Conservation (phyloP, 2,888 invertebrate species). For the Synanthedon tipuliformis region DNA sequence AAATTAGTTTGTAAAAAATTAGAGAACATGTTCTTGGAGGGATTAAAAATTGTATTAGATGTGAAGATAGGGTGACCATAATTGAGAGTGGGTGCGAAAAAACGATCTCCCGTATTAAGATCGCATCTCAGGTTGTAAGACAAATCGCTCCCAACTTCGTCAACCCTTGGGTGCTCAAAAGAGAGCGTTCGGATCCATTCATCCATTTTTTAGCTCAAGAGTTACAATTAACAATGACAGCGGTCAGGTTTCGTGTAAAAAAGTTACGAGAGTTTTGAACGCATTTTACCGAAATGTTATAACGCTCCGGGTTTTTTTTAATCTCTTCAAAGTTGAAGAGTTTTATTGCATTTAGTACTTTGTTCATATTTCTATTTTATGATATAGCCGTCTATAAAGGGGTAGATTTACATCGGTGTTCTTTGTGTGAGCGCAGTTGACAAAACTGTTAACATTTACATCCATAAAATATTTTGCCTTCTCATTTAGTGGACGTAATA, state of each 20-base stretch:
- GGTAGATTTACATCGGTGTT: slow-evolving; percentile 51
- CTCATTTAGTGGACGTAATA: slow-evolving; percentile 44
- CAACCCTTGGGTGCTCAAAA: slow-evolving; percentile 51
- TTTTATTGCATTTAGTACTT: slow-evolving; percentile 56
- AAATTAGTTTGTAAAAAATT: slow-evolving; percentile 2
- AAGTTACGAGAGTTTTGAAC: slow-evolving; percentile 22
- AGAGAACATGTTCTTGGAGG: slow-evolving; percentile 4
- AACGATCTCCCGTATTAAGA: slow-evolving; percentile 44
- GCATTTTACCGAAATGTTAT: slow-evolving; percentile 35
- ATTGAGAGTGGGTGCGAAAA: slow-evolving; percentile 53
- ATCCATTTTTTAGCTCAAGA: slow-evolving; percentile 50
- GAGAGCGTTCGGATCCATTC: slow-evolving; percentile 40
- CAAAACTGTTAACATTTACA: slow-evolving; percentile 64
- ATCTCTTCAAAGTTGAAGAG: slow-evolving; percentile 27
- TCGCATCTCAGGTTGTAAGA: slow-evolving; percentile 55
- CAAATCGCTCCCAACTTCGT: slow-evolving; percentile 59
- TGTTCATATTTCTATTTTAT: slow-evolving; percentile 63
- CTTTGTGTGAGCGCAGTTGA: slow-evolving; percentile 60
- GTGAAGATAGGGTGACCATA: slow-evolving; percentile 24
- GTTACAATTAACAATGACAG: slow-evolving; percentile 59
- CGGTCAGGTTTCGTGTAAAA: slow-evolving; percentile 58
- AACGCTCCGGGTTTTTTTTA: slow-evolving; percentile 25
- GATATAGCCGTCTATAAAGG: slow-evolving; percentile 44
- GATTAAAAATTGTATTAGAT: slow-evolving; percentile 14
- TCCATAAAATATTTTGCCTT: slow-evolving; percentile 68